Evolutionary conservation across 2,888 invertebrate genomes (phyloP).

Genomic region (Drosophila limbata): DNA sequence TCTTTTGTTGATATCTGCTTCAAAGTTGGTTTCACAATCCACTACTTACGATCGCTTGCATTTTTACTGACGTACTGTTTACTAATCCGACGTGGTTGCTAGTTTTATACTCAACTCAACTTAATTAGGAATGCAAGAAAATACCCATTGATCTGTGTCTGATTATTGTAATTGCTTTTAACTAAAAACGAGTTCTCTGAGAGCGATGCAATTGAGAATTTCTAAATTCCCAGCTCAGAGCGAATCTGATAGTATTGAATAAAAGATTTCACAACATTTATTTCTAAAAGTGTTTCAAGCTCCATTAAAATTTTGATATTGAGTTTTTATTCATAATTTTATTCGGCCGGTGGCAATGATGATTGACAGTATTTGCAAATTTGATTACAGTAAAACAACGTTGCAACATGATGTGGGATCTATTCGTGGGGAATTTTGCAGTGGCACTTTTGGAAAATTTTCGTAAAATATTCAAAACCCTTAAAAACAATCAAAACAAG

Average conservation of each 20-base stretch:
- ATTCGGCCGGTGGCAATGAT: slow-evolving; percentile 28
- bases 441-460: slow-evolving; percentile 28
- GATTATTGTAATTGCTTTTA: slow-evolving; percentile 2
- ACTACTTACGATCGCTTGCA: slow-evolving; percentile 63
- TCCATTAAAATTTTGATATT: slow-evolving; percentile 29
- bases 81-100: slow-evolving; percentile 7
- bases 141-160: slow-evolving; percentile 42
- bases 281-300: slow-evolving; percentile 22
- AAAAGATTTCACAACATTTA: slow-evolving; percentile 50
- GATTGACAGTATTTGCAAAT: slow-evolving; percentile 67
- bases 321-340: slow-evolving; percentile 57
- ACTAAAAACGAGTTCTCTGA: slow-evolving; percentile 10
- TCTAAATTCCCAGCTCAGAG: slow-evolving; percentile 17
- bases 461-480: slow-evolving; percentile 12
- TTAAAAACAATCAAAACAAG: neutral
- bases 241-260: slow-evolving; percentile 44
- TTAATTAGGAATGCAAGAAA: slow-evolving; percentile 48
- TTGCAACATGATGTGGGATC: neutral
- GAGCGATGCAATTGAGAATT: slow-evolving; percentile 50
- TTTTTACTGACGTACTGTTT: slow-evolving; percentile 52
- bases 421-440: slow-evolving; percentile 19
- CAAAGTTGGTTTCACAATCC: slow-evolving; percentile 5
- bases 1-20: neutral
- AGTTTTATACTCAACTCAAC: slow-evolving; percentile 54
- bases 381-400: slow-evolving; percentile 22